These are phyloP conservation scores for Emys orbicularis DNA, from an alignment of 2,797 vertebrate species.

Conservation along the genomic window DNA sequence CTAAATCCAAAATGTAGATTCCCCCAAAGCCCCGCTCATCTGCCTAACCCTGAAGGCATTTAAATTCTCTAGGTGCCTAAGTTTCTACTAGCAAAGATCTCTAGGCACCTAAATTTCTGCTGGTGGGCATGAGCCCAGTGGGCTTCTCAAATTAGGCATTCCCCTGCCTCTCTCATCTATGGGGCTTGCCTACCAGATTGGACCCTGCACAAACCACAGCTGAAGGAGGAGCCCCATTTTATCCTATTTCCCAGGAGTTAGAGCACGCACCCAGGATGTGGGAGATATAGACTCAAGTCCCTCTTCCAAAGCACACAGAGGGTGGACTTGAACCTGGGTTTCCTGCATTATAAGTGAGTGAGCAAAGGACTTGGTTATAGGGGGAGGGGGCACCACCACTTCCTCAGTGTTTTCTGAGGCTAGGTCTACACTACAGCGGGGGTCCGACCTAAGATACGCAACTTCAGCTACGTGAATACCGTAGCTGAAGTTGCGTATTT, in stretches of 20 bases:
- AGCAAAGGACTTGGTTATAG: not conserved
- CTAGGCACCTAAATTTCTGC: not conserved
- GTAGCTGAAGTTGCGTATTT: too few relatives aligned
- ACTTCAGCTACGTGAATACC: too few relatives aligned
- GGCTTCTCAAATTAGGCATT: not conserved
- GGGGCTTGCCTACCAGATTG: not conserved
- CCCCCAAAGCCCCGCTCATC: not conserved
- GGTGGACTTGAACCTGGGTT: not conserved
- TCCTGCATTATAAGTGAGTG: not conserved
- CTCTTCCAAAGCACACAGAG: not conserved
- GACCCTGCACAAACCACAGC: not conserved
- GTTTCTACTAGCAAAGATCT: not conserved
- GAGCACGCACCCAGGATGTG: not conserved
- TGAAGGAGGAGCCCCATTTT: too few relatives aligned
- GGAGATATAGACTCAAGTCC: not conserved
- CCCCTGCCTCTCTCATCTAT: not conserved
- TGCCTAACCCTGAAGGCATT: not conserved
- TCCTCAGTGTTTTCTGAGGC: not conserved
- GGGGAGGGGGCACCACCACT: not conserved
- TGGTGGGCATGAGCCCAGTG: not conserved
- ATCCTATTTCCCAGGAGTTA: not conserved
- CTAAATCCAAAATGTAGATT: not conserved
- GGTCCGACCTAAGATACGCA: too few relatives aligned
- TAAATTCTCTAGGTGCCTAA: not conserved
- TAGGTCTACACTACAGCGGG: too few relatives aligned